Base-by-base conservation (phyloP, 2,113 vertebrate genomes). In the Salvelinus alpinus region DNA sequence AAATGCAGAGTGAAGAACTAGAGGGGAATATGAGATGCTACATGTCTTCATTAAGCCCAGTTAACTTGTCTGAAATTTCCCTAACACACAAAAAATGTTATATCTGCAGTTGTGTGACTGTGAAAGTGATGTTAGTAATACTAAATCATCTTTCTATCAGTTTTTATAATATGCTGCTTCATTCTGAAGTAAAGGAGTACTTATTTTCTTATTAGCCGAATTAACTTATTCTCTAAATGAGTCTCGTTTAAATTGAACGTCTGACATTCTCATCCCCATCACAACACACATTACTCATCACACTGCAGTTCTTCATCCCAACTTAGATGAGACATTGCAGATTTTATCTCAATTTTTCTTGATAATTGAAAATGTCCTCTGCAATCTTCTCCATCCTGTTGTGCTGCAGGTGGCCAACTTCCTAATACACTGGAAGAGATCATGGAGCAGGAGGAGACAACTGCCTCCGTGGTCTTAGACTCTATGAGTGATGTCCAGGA, bases 361-460 rank as follows among this genome's bases (percentile, higher is more conserved):
- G 6, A 34, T 34, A 1, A 27, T 69, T n/a, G 8, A 7, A 34
- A 70, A 29, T 70, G 51, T 27, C 27, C 22, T 75, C 38, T 70
- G 11, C 75, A 1, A 25, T 9, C 29, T 25, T 57, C 3, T 34
- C 48, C 71, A 3, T 76, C 16, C 12, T 67, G 22, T 22, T 83
- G 75, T 87, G 75, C 80, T 71, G 11, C 88, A 91, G 91, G 78
- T 6, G 79, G 80, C 71, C 85, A 79, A 74, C 82, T 90, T 78
- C 92, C 93, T 76, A 87, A 84, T 73, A 92, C 89, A 74, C 89
- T 96, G 84, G 94, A 95, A 81, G 96, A 95, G 87, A 96, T 97
- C 74, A 92, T 90, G 88, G 96, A 98, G 86, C 95, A 94, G 79
- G 96, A 98, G 79, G 96, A 97, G 87, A 86, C 88, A 1, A 76